A percentile compares a stretch with the other conserved stretches of the same genome.
These are phyloP conservation scores for Octomys mimax DNA, from an alignment of 2,797 vertebrate species.

Conservation along the genomic window DNA sequence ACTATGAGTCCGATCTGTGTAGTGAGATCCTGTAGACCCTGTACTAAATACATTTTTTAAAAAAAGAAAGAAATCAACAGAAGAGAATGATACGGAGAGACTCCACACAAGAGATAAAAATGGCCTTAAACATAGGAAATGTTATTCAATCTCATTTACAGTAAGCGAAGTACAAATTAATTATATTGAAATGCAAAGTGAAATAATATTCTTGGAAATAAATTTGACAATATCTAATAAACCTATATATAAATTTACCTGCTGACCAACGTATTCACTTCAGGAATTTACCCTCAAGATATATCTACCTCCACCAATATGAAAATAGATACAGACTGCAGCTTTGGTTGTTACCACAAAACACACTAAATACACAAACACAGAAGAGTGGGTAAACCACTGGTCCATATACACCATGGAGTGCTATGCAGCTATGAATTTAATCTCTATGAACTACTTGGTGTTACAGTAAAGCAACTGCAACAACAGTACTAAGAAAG, in stretches of 20 bases:
- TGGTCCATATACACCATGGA: background rate
- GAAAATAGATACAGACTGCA: background rate
- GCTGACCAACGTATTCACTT: background rate
- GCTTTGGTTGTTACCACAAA: background rate
- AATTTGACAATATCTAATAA: background rate
- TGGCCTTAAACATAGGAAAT: background rate
- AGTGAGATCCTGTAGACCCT: too few species aligned
- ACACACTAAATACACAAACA: background rate
- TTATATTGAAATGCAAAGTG: background rate
- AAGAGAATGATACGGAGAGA: background rate
- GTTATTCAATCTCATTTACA: background rate
- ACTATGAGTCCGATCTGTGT: too few species aligned
- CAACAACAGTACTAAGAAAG: background rate
- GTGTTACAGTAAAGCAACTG: background rate
- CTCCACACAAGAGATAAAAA: background rate
- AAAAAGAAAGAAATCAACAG: background rate
- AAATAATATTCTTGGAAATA: background rate
- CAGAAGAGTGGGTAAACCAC: background rate
- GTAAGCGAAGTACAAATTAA: background rate
- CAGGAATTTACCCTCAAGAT: background rate
- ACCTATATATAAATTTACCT: background rate
- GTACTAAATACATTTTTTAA: too few species aligned
- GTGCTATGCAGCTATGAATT: background rate
- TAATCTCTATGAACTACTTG: background rate
- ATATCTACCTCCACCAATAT: background rate